Evolutionary conservation across 2,797 vertebrate genomes (phyloP), one percentile per base, ranked within the genome.

Genomic region (Acestrorhynchus altus): DNA sequence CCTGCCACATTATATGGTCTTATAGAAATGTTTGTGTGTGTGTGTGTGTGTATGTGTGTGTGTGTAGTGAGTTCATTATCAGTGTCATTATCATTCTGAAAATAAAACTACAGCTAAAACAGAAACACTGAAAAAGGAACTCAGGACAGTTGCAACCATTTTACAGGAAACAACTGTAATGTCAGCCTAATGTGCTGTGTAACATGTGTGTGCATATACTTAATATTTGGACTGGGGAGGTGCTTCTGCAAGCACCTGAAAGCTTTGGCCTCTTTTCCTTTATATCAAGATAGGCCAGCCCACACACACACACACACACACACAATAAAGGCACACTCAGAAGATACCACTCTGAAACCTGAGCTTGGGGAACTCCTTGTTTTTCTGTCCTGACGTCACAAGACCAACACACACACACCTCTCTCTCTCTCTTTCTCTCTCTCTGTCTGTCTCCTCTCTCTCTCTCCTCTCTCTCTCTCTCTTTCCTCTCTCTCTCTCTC

Each of bases 341-440:
- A 75, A 76, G 63, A 76, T 54, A 66, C 63, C 75, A 10, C 2
- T 61, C 39, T 54, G 72, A 72, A 80, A 84, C 57, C 35, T 56
- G 54, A 76, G 61, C 49, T 57, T 67, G 46, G 75, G 78, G 52
- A 84, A 84, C 51, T 78, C 78, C 81, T 64, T 72, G 57, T 64
- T 47, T 18, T 57, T 65, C 11, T 80, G 49, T 57, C 57, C 11
- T 80, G 49, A 80, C 72, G 49, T 74, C 72, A 70, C 26, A 63
- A 10, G 59, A 35, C 4, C 72, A 22, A 57, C 6, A 15, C 40
- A 2, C 49, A 15, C 18, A 8, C 18, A 47, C 12, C 22, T 20
- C 42, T 39, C 39, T 28, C 63, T 46, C 63, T 46, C 42, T 46
- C 63, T 22, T 11, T 67, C 65, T 49, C 65, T 67, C 44, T 67